Evolutionary conservation across 1,140 invertebrate species (phyloP).

Genomic region (Babylonia areolata): DNA sequence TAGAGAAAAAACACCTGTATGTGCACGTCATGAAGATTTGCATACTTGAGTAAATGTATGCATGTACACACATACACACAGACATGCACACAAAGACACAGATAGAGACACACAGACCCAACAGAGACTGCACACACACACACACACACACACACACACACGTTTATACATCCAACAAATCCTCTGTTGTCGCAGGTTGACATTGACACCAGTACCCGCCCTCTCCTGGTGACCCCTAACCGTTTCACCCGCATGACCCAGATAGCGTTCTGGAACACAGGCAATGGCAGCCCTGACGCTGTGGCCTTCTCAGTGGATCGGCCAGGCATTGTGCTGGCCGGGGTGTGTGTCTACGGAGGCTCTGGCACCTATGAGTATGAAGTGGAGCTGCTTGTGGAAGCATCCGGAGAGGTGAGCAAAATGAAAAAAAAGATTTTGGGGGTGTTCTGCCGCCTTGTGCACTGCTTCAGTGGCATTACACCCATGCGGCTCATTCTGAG

Average conservation of each 20-base stretch:
- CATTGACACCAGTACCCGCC: constrained; percentile 62
- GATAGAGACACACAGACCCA: no score
- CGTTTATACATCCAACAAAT: no score
- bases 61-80: no score
- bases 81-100: no score
- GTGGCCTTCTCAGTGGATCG: constrained; percentile 96
- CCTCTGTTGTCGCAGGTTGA: constrained; percentile 58
- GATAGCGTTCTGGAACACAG: constrained; percentile 95
- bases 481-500: no score
- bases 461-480: no score
- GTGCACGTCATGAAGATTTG: no score
- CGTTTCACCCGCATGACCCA: constrained; percentile 93
- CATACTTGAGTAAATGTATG: no score
- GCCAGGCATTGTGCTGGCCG: constrained; percentile 90
- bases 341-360: constrained; percentile 92
- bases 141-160: no score
- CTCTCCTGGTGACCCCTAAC: constrained; percentile 86
- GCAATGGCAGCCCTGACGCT: constrained; percentile 96
- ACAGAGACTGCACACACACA: neutral
- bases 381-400: constrained; percentile 92
- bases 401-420: constrained; percentile 25
- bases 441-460: no score
- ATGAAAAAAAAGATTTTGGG: no score
- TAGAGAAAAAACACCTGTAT: no score
- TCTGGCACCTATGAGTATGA: constrained; percentile 82